Base-by-base conservation (phyloP, 2,113 vertebrate species). In the Marcusenius ussheri region DNA sequence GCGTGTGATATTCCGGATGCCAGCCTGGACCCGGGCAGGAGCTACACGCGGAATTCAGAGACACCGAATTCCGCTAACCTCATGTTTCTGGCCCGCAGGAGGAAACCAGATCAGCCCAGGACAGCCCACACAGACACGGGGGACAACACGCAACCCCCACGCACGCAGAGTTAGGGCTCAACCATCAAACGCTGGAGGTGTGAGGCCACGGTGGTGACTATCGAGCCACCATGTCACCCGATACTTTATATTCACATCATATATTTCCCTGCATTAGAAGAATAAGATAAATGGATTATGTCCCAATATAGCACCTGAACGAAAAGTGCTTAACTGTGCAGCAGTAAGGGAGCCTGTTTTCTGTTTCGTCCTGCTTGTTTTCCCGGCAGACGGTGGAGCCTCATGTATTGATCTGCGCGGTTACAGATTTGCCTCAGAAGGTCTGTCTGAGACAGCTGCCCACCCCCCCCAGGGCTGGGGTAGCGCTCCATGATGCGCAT, bases 361-460 rank as follows among this genome's bases (percentile, higher is more conserved):
- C 19, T 17, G 19, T 56, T 50, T 88, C 53, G 47, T 87, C 80
- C 66, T 45, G 85, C 56, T 51, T 87, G 56, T 90, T 77, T 90
- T 87, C 84, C 85, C 35, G 62, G 85, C 85, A 88, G 84, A 66
- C 53, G 11, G 13, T 53, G 85, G 66, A 80, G 85, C 19, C 89
- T 90, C 27, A 51, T 80, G 47, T 90, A 88, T 90, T 31, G 89
- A 90, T 90, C 46, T 39, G 89, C 56, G 66, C 62, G 3, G 47
- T 24, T 89, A 88, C 51, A 46, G 51, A 31, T 58, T 62, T 45
- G 51, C 66, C 46, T 80, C 47, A 83, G 88, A 89, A 53, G 66
- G 58, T 87, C 66, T 90, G 83, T 86, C 42, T 80, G 31, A 88
- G 84, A 87, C 84, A 27, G 1, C 11, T 42, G 39, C 21, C 83